Evolutionary conservation across 35 echinoderm and acorn worm species (phyloP), one percentile per base, ranked within the genome.

Genomic region (Ophiothrix spiculata): DNA sequence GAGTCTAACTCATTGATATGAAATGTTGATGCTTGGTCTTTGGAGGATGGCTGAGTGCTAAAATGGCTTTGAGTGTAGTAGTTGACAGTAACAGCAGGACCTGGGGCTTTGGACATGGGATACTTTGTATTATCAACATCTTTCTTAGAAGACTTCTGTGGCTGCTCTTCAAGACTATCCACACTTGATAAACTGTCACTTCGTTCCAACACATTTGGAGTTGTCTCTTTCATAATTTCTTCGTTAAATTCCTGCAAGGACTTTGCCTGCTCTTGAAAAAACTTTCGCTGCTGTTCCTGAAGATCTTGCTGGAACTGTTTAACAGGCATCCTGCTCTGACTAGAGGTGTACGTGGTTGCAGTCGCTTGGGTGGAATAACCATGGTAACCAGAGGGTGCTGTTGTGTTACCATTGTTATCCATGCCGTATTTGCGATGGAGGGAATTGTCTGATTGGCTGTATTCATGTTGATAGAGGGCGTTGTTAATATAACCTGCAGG

Each of bases 241-340:
- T 90, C 77, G 56, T 92, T 99, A 63, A 99, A 99, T 23, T 99
- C 92, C 3, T 87, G 89, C 37, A 99, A 81, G 17, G 96, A 90
- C 39, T 90, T 91, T 77, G 89, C 90, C 56, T 94, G 89, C 56
- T 99, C 92, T 74, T 91, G 75, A 31, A 93, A 74, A 17, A 99
- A 81, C 69, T 89, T 39, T 36, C 83, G 83, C 77, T 99, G 96
- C 69, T 99, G 92, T 10, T 89, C 86, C 17, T 80, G 56, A 3
- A 94, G 39, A 33, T 91, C 81, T 76, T 80, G 84, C 37, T 91
- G 69, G 36, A 91, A 75, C 29, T 87, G 83, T 41, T 32, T 80
- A 2, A 36, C 31, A 0, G 74, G 84, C 36, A 81, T 80, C 35
- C 37, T 31, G 36, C 33, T 79, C 34, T 21, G 38, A 60, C 77